Base-by-base conservation (phyloP, 2,888 invertebrate genomes). In the Dichetophora obliterata region DNA sequence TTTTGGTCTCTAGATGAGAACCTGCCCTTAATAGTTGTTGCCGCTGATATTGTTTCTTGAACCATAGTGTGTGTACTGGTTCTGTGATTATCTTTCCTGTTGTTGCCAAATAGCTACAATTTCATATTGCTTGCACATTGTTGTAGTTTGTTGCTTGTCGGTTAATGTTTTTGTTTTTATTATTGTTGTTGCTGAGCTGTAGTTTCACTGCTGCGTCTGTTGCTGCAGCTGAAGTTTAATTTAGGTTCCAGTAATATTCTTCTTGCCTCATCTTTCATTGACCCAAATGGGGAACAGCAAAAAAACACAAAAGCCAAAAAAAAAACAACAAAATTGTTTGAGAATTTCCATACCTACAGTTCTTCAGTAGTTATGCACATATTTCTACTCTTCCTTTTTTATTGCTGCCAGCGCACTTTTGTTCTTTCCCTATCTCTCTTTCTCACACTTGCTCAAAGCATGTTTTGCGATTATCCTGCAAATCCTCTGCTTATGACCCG, bases 191-290 rank as follows among this genome's bases (percentile, higher is more conserved):
- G 16, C 2, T 65, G 34, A 48, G 16, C 2, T 65, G 34, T n/a
- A 31, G 66, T 14, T 68, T 48, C 68, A 48, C 31, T 31, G 43
- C 48, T 48, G 68, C 68, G 31, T 22, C 68, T 68, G 66, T 31
- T 66, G 68, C 50, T 68, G 50, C 68, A 50, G 27, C 68, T 68
- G 66, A 63, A 37, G 68, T 27, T 68, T 22, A 68, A 24, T 68
- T 68, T 50, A 48, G 43, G 24, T 68, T 68, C 22, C n/a, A 2
- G 22, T 19, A 65, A 22, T 19, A 68, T 22, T 68, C 48, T 50
- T 22, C 48, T 50, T 68, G 50, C 68, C 68, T 66, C 68, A 68
- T 68, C 68, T 50, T 68, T 68, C 50, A 68, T 50, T 68, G 68
- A 68, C 68, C 68, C 50, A 68, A 59, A 59, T 43, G 43, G 43